A percentile compares a stretch with the other conserved stretches of the same genome.
Evolutionary conservation across 1,140 invertebrate genomes (phyloP).

Genomic region (Heliothis virescens): DNA sequence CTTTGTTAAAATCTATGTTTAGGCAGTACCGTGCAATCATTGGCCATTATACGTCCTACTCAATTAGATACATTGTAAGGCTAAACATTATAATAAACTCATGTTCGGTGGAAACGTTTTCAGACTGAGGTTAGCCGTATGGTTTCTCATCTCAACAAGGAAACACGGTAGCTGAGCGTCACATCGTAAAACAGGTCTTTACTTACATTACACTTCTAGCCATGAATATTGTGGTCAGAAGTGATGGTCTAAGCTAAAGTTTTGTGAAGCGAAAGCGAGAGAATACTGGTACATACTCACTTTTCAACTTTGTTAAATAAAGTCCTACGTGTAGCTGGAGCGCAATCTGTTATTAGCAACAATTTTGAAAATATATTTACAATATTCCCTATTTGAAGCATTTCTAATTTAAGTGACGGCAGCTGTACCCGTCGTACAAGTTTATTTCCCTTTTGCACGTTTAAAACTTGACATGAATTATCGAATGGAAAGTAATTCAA

Average conservation of each 20-base stretch:
- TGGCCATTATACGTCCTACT: too few relatives aligned
- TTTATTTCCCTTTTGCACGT: constrained; percentile 71
- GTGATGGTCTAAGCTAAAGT: too few relatives aligned
- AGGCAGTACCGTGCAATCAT: neutral
- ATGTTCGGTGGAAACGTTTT: too few relatives aligned
- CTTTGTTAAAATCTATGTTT: neutral
- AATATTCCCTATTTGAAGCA: constrained; percentile 81
- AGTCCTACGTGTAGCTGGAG: constrained; percentile 68
- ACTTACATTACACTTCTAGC: neutral
- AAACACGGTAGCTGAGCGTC: too few relatives aligned
- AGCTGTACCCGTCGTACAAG: constrained; percentile 72
- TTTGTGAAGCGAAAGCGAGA: too few relatives aligned
- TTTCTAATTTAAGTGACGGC: constrained; percentile 70
- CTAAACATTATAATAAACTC: too few relatives aligned
- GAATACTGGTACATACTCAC: constrained; percentile 50
- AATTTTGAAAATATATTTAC: constrained; percentile 80
- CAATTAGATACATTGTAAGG: too few relatives aligned
- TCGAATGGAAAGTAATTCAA: constrained; percentile 80
- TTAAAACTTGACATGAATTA: constrained; percentile 80
- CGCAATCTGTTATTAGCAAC: constrained; percentile 73
- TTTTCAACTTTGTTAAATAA: constrained; percentile 78
- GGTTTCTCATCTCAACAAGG: neutral
- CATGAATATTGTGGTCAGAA: neutral
- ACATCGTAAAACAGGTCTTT: too few relatives aligned
- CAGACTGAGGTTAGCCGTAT: too few relatives aligned